Conservation (phyloP, 2,113 vertebrate genomes). For the Egretta garzetta region DNA sequence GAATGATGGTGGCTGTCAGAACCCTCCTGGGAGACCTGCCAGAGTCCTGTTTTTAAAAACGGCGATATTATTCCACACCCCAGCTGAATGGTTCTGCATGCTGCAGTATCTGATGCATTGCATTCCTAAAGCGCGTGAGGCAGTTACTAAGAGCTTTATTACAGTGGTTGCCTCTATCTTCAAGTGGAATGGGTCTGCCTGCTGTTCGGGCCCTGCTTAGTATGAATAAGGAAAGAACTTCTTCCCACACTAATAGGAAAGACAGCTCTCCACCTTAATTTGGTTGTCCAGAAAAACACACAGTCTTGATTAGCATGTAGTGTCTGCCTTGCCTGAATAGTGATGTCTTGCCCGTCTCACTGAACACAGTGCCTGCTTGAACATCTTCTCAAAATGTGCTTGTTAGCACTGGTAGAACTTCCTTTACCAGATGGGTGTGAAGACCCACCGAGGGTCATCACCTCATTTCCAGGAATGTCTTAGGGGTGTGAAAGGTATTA, state of each 20-base stretch:
- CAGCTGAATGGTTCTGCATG: constrained; percentile 28
- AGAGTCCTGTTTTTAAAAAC: constrained; percentile 42
- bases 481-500: background rate
- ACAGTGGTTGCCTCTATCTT: background rate
- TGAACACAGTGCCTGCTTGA: background rate
- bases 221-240: background rate
- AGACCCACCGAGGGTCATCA: background rate
- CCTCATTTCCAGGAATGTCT: constrained; percentile 16
- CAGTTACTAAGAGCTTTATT: constrained; percentile 44
- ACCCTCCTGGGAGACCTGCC: constrained; percentile 9
- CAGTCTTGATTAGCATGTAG: constrained; percentile 1
- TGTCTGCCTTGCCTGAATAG: constrained; percentile 4
- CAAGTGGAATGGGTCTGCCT: background rate
- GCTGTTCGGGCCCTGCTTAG: background rate
- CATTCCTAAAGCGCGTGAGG: constrained; percentile 21
- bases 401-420: background rate
- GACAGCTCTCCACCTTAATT: constrained; percentile 39
- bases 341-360: background rate
- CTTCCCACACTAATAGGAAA: background rate
- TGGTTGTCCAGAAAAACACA: constrained; percentile 40
- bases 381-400: background rate
- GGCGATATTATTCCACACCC: constrained; percentile 32
- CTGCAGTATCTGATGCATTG: background rate
- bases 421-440: constrained; percentile 16
- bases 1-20: constrained; percentile 42